phyloP scores from a whole-genome alignment of 2,113 vertebrate species.

The Gobius niger region DNA sequence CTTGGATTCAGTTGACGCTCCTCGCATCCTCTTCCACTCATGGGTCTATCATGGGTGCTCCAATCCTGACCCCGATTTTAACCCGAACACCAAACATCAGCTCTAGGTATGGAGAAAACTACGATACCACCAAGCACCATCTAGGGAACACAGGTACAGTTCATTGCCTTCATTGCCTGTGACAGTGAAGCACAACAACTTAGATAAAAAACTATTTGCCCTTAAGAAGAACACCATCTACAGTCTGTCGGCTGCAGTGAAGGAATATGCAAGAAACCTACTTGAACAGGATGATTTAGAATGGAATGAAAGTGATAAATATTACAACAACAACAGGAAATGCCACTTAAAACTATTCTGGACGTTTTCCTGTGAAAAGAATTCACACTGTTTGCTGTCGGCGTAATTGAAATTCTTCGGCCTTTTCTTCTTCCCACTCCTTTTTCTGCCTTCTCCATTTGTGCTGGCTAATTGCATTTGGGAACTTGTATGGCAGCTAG shows the following conservation, averaged over 20 bases:
- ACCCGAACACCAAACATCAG: too few relatives aligned
- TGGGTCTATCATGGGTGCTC: too few relatives aligned
- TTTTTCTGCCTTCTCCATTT: slow-evolving; percentile 47
- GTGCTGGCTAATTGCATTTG: slow-evolving; percentile 58
- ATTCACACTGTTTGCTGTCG: slow-evolving; percentile 12
- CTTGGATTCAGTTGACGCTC: too few relatives aligned
- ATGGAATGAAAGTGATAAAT: slow-evolving; percentile 25
- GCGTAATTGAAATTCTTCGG: slow-evolving; percentile 47
- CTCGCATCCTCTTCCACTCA: too few relatives aligned
- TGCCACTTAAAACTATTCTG: slow-evolving; percentile 28
- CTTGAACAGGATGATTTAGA: background rate
- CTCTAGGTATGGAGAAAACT: too few relatives aligned
- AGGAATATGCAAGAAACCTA: slow-evolving; percentile 8
- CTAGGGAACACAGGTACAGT: too few relatives aligned
- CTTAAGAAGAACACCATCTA: slow-evolving; percentile 10
- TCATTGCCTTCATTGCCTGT: background rate
- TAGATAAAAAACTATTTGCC: slow-evolving; percentile 24
- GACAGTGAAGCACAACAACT: background rate
- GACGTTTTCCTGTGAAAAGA: slow-evolving; percentile 22
- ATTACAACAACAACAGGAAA: slow-evolving; percentile 38
- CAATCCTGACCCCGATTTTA: too few relatives aligned
- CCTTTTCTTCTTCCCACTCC: slow-evolving; percentile 18
- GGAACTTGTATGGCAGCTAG: slow-evolving; percentile 32
- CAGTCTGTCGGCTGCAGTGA: slow-evolving; percentile 6
- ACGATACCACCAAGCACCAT: too few relatives aligned